phyloP scores from a whole-genome alignment of 1,140 invertebrate genomes.

The Aphelenchoides avenae region DNA sequence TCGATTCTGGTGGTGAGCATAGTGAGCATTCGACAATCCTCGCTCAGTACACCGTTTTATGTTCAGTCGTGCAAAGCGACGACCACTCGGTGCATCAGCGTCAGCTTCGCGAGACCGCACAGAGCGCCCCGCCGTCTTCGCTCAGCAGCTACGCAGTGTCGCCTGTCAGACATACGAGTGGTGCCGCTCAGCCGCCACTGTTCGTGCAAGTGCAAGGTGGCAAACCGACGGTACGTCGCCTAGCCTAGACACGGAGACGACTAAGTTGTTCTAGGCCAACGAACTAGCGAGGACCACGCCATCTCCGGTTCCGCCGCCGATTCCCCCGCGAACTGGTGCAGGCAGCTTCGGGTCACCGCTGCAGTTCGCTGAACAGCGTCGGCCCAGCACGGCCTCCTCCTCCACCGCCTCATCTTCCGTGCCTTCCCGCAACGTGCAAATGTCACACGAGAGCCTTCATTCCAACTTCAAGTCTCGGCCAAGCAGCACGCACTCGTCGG shows the following conservation, averaged over 20 bases:
- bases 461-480: too few relatives aligned
- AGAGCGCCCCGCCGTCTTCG: too few relatives aligned
- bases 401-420: slow-evolving; percentile 4
- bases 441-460: slow-evolving; percentile 2
- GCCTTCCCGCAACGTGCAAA: not conserved
- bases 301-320: slow-evolving; percentile 45
- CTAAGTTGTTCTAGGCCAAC: too few relatives aligned
- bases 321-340: slow-evolving; percentile 42
- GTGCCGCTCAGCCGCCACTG: too few relatives aligned
- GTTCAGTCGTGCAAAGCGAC: slow-evolving; percentile 58
- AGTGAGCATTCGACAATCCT: not conserved
- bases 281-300: too few relatives aligned
- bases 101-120: too few relatives aligned
- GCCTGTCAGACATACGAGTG: too few relatives aligned
- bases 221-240: too few relatives aligned
- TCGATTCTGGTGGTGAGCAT: slow-evolving; percentile 54
- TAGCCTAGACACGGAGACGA: too few relatives aligned
- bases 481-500: too few relatives aligned
- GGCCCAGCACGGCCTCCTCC: slow-evolving; percentile 3
- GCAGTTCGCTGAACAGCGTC: not conserved
- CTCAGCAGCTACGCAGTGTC: too few relatives aligned
- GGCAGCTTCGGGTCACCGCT: slow-evolving; percentile 7
- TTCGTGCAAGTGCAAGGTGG: too few relatives aligned
- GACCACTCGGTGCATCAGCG: slow-evolving; percentile 54
- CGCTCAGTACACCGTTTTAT: slow-evolving; percentile 6